Conservation (phyloP, 2,113 vertebrate genomes). For the Gadus macrocephalus region DNA sequence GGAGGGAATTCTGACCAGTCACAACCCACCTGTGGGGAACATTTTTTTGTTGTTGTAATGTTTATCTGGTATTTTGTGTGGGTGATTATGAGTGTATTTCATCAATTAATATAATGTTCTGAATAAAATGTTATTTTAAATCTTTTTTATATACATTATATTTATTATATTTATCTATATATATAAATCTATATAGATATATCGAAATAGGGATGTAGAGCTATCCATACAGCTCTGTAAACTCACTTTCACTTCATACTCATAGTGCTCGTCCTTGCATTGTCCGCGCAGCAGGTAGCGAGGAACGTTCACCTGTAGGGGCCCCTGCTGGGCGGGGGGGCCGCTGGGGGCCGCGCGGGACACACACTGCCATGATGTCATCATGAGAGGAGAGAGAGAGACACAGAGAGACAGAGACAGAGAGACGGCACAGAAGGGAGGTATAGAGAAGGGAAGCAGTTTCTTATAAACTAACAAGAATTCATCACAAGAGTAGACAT, state of each 20-base stretch:
- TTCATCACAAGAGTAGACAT: too few species aligned
- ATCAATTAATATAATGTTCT: too few species aligned
- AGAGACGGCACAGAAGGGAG: not conserved
- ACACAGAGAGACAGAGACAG: not conserved
- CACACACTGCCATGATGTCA: constrained; percentile 61
- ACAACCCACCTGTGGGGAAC: too few species aligned
- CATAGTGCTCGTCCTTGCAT: constrained; percentile 95
- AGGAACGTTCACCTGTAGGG: constrained; percentile 87
- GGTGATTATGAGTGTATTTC: too few species aligned
- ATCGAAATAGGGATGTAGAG: not conserved
- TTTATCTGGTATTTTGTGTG: too few species aligned
- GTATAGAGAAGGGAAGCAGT: not conserved
- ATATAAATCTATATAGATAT: too few species aligned
- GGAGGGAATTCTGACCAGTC: too few species aligned
- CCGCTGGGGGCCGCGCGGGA: constrained; percentile 72
- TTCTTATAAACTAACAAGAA: too few species aligned
- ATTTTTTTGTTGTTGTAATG: too few species aligned
- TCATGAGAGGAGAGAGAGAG: not conserved
- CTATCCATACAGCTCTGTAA: not conserved
- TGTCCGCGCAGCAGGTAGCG: constrained; percentile 95
- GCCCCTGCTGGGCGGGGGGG: constrained; percentile 75
- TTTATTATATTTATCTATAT: too few species aligned
- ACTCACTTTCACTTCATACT: constrained; percentile 97
- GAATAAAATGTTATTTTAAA: too few species aligned
- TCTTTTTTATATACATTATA: too few species aligned